Base-by-base conservation (phyloP, 2,888 invertebrate genomes). In the Fragum fragum region DNA sequence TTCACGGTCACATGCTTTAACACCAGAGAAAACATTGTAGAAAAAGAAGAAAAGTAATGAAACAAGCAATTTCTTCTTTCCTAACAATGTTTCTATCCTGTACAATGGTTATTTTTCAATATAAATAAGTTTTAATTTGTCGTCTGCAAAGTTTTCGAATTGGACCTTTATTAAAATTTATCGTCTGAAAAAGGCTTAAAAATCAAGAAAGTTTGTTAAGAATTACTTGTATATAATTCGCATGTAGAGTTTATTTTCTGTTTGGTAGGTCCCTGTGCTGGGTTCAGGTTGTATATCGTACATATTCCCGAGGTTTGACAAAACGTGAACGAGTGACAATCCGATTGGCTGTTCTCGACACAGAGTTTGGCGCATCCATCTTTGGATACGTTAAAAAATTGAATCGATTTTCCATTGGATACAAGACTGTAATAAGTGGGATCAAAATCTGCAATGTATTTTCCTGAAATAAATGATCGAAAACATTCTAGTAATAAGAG, bases 281-380 rank as follows among this genome's bases (percentile, higher is more conserved):
- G 79, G 42, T 71, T 70, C 9, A 82, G 6, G 23, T 53, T 61
- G 23, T 71, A 63, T 18, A 85, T 59, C 1, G 75, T 79, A 77
- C 90, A 90, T 9, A 75, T 14, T 23, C 78, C 75, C 0, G 78
- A 29, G 11, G 76, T 73, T 57, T 79, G 80, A 76, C 89, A 89
- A 59, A 77, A 89, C 2, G 83, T 76, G 66, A 90, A 89, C 0
- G 80, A 85, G 47, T 84, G 81, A 55, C 90, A 90, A 11, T 71
- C 32, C 11, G 66, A 26, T 1, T 77, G 81, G 42, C 84, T 77
- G 42, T 83, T 87, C 21, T 89, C 83, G 1, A 85, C 77, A 76
- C 90, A 90, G n/a, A 88, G 53, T 69, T 87, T 86, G 1, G 90
- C 88, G 70, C 90, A 90, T 16, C 81, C 74, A n/a, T 81, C 85